Conservation (phyloP, 2,797 vertebrate species). For the Sarcoramphus papa region DNA sequence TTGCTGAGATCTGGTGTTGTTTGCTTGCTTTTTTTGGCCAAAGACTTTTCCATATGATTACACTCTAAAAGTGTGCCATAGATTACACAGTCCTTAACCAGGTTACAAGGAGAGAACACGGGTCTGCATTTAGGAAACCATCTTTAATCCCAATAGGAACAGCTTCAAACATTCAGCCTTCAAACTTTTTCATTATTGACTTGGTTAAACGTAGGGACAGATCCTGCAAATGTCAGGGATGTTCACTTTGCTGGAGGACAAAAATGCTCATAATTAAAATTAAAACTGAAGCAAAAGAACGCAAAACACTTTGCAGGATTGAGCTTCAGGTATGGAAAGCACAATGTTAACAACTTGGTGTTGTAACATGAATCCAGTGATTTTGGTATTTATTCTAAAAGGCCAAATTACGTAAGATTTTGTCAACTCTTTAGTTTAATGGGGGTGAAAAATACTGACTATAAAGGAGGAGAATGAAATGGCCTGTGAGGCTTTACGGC, state of each 20-base stretch:
- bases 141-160: neutral
- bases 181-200: neutral
- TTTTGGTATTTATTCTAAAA: neutral
- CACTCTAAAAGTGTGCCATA: neutral
- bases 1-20: neutral
- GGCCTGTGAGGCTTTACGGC: neutral
- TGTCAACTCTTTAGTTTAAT: neutral
- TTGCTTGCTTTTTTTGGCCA: neutral
- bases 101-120: slow-evolving; percentile 29
- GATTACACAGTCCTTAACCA: slow-evolving; percentile 20
- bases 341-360: neutral
- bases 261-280: neutral
- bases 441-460: neutral
- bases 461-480: neutral
- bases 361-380: neutral
- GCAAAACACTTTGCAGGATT: neutral
- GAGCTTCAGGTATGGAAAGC: neutral
- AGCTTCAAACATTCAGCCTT: neutral
- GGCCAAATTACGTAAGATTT: neutral
- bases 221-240: neutral
- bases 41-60: slow-evolving; percentile 19
- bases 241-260: neutral
- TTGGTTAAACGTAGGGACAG: neutral
- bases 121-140: neutral
- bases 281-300: neutral